Evolutionary conservation across 2,797 vertebrate species (phyloP).

Genomic region (Columba guinea): DNA sequence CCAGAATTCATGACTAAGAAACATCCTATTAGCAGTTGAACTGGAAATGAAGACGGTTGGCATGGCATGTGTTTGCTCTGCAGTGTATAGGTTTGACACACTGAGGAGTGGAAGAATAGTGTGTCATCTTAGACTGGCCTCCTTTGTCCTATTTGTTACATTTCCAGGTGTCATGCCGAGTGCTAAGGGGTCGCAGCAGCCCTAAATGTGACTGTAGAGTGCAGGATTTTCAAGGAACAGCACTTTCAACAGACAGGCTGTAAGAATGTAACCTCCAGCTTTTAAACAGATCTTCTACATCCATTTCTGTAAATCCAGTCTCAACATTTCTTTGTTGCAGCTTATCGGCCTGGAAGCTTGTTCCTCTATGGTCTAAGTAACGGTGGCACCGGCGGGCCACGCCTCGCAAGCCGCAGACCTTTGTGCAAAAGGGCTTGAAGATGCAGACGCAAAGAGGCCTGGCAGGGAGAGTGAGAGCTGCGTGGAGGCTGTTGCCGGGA

Average conservation of each 20-base stretch:
- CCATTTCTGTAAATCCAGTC: not conserved
- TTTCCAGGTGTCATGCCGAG: not conserved
- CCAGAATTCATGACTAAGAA: not conserved
- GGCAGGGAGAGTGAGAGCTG: not conserved
- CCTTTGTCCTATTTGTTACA: not conserved
- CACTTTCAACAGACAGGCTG: not conserved
- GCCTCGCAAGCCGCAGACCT: not conserved
- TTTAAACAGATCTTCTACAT: not conserved
- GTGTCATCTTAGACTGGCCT: not conserved
- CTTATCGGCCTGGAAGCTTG: not conserved
- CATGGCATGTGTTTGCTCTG: not conserved
- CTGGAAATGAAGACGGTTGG: not conserved
- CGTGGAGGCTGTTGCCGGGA: not conserved
- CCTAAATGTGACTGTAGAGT: not conserved
- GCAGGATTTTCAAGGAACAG: not conserved
- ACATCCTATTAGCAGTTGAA: not conserved
- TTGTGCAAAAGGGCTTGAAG: not conserved
- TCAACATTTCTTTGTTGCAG: not conserved
- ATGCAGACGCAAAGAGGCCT: not conserved
- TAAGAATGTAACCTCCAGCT: not conserved
- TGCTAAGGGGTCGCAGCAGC: not conserved
- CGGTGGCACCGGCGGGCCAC: not conserved
- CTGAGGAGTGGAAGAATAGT: fast-evolving
- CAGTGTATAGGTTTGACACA: not conserved
- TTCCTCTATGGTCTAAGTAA: not conserved